Evolutionary conservation across 2,113 vertebrate species (phyloP).

Genomic region (Oceanodroma tethys): DNA sequence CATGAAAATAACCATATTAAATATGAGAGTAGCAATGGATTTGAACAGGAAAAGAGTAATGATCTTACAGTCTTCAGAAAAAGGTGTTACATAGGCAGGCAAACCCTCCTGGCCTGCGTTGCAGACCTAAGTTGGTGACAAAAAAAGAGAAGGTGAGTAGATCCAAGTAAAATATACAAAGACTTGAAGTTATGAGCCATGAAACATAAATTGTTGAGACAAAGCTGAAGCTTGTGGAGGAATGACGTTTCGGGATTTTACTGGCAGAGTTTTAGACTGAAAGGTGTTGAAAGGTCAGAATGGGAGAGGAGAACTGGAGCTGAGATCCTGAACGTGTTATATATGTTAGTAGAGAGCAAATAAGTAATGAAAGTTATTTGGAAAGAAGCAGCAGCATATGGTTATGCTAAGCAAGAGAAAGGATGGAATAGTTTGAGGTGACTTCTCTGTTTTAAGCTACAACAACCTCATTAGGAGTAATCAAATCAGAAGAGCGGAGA

Average conservation of each 20-base stretch:
- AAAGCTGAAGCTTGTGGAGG: not conserved
- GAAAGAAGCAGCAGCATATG: not conserved
- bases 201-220: not conserved
- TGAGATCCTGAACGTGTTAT: not conserved
- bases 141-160: not conserved
- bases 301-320: not conserved
- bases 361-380: not conserved
- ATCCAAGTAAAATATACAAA: not conserved
- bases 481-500: not conserved
- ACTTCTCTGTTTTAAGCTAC: not conserved
- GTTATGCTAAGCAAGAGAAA: not conserved
- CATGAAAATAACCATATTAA: not conserved
- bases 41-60: not conserved
- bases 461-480: not conserved
- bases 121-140: not conserved
- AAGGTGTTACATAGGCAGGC: not conserved
- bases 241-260: not conserved
- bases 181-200: not conserved
- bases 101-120: not conserved
- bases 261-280: not conserved
- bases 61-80: not conserved
- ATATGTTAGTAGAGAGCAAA: not conserved
- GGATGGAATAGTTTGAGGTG: not conserved
- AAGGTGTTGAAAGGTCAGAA: not conserved
- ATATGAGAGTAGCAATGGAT: not conserved